A percentile compares a stretch with the other conserved stretches of the same genome.
phyloP scores from a whole-genome alignment of 2,113 vertebrate genomes.

The Acinonyx jubatus region DNA sequence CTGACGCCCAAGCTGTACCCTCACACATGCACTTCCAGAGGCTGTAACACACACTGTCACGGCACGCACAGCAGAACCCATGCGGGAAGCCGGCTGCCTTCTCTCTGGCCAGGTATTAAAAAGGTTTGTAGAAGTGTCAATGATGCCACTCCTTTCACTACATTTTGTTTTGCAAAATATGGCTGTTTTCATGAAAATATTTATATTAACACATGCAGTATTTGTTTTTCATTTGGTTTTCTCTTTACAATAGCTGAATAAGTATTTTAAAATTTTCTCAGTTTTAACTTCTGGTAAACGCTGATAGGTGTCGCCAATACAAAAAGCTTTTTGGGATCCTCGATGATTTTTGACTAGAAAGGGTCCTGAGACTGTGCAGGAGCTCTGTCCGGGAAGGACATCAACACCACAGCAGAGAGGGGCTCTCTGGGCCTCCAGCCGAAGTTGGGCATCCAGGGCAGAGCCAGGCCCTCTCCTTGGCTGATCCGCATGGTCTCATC shows the following conservation, averaged over 20 bases:
- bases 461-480: not conserved
- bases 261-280: not conserved
- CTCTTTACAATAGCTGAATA: not conserved
- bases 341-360: not conserved
- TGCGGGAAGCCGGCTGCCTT: not conserved
- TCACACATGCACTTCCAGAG: not conserved
- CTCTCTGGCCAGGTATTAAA: not conserved
- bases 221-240: too few relatives aligned
- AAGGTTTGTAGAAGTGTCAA: not conserved
- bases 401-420: rapidly evolving
- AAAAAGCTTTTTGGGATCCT: not conserved
- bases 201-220: not conserved
- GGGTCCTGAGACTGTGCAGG: not conserved
- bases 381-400: rapidly evolving
- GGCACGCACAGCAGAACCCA: not conserved
- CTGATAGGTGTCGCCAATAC: not conserved
- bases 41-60: rapidly evolving
- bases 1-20: not conserved
- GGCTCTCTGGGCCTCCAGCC: too few relatives aligned
- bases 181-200: not conserved
- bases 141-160: not conserved
- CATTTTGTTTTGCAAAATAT: not conserved
- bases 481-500: not conserved
- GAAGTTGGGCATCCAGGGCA: rapidly evolving
- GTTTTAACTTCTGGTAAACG: not conserved